Conservation (phyloP, 2,797 vertebrate genomes). For the Enoplosus armatus region DNA sequence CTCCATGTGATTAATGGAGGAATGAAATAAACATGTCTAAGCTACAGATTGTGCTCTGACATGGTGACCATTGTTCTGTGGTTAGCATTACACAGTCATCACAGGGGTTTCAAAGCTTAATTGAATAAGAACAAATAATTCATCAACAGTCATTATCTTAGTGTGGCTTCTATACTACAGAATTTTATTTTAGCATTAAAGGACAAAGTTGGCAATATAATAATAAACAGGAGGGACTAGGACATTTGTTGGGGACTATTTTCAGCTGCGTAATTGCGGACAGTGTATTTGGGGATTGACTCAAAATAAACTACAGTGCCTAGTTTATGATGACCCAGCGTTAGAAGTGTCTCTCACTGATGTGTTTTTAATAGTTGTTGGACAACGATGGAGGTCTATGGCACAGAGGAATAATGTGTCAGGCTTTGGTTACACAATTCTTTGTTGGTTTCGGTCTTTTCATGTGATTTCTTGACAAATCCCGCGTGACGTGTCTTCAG, state of each 20-base stretch:
- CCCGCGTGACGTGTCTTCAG: neutral
- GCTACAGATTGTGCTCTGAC: slow-evolving; percentile 4
- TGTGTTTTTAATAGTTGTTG: neutral
- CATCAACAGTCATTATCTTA: neutral
- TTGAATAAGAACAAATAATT: slow-evolving; percentile 6
- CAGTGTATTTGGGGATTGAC: neutral
- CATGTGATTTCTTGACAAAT: neutral
- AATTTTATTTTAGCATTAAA: slow-evolving; percentile 2
- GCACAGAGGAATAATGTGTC: neutral
- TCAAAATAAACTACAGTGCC: neutral
- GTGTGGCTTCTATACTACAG: neutral
- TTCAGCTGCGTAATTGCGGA: neutral
- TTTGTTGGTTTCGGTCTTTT: neutral
- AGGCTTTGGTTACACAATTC: neutral
- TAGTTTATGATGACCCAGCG: neutral
- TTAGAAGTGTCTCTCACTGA: neutral
- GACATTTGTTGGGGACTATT: neutral
- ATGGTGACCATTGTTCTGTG: slow-evolving; percentile 2
- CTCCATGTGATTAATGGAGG: neutral
- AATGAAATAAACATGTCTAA: slow-evolving; percentile 32
- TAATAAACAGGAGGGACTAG: too few relatives aligned
- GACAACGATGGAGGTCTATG: neutral
- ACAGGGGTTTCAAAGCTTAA: slow-evolving; percentile 24
- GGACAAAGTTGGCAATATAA: neutral
- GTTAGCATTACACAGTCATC: slow-evolving; percentile 14